Conservation (phyloP, 2,113 vertebrate species). For the Tautogolabrus adspersus region DNA sequence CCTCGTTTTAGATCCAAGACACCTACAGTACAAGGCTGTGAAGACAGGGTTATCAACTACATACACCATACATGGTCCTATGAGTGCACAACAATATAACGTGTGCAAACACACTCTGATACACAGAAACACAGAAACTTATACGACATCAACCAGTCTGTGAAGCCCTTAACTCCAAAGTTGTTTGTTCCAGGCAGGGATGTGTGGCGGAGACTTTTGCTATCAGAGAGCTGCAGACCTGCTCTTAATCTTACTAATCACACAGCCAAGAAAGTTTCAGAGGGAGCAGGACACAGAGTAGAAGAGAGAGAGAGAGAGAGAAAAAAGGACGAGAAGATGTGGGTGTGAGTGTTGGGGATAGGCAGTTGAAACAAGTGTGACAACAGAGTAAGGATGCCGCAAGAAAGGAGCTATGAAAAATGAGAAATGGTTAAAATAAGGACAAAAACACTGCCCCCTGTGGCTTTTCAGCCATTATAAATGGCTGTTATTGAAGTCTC, state of each 20-base stretch:
- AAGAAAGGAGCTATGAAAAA: slow-evolving; percentile 2
- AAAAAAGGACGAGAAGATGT: not conserved
- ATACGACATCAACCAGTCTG: slow-evolving; percentile 7
- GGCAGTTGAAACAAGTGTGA: slow-evolving; percentile 3
- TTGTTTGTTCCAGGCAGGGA: slow-evolving; percentile 48
- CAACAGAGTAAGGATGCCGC: not conserved
- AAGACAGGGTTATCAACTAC: too few relatives aligned
- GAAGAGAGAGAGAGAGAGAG: not conserved
- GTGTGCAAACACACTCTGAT: not conserved
- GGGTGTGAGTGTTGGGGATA: not conserved
- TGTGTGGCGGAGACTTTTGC: slow-evolving; percentile 37
- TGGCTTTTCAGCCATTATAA: slow-evolving; percentile 26
- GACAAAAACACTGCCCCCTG: not conserved
- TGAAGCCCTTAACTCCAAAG: slow-evolving; percentile 47
- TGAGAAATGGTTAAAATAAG: not conserved
- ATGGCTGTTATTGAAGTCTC: slow-evolving; percentile 46
- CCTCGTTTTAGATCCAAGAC: too few relatives aligned
- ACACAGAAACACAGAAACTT: not conserved
- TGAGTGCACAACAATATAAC: too few relatives aligned
- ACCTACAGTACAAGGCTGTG: too few relatives aligned
- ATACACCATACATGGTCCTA: too few relatives aligned
- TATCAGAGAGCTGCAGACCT: slow-evolving; percentile 67
- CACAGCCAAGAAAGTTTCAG: slow-evolving; percentile 39
- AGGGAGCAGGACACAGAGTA: slow-evolving; percentile 17
- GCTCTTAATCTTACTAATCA: slow-evolving; percentile 67